phyloP scores from a whole-genome alignment of 2,113 vertebrate species.

The Urocolius indicus region DNA sequence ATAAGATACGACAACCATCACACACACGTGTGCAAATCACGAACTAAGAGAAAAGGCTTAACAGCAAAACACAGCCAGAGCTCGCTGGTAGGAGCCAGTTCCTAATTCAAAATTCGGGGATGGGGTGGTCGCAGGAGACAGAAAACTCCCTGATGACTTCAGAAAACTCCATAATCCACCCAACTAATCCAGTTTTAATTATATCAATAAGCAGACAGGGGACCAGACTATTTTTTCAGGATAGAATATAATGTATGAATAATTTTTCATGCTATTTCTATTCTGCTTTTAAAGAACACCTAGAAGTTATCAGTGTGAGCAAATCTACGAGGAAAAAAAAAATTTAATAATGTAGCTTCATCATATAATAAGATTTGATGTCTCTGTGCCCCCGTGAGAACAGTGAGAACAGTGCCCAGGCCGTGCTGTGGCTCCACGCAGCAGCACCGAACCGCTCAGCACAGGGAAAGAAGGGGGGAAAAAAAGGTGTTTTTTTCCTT shows the following conservation, averaged over 20 bases:
- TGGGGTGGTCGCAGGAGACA: background rate
- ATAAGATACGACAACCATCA: accelerated
- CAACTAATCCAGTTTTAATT: conserved; percentile 64
- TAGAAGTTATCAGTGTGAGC: conserved; percentile 41
- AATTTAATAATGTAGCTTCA: conserved; percentile 21
- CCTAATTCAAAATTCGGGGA: background rate
- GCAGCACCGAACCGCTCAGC: background rate
- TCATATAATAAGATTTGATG: background rate
- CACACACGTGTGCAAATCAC: accelerated
- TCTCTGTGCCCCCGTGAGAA: background rate
- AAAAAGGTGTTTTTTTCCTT: background rate
- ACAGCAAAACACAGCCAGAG: accelerated
- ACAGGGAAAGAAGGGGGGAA: background rate
- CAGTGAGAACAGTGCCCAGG: background rate
- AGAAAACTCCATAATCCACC: conserved; percentile 45
- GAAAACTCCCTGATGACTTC: conserved; percentile 1
- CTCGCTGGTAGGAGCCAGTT: background rate
- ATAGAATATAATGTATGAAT: background rate
- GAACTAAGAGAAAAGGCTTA: background rate
- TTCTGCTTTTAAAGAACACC: conserved; percentile 30
- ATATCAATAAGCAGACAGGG: conserved; percentile 36
- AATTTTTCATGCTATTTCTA: conserved; percentile 48
- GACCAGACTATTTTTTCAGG: conserved; percentile 48
- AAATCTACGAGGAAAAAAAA: conserved; percentile 26
- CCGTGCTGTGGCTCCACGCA: background rate